Conservation (phyloP, 2,797 vertebrate genomes). For the Syngnathus acus region DNA sequence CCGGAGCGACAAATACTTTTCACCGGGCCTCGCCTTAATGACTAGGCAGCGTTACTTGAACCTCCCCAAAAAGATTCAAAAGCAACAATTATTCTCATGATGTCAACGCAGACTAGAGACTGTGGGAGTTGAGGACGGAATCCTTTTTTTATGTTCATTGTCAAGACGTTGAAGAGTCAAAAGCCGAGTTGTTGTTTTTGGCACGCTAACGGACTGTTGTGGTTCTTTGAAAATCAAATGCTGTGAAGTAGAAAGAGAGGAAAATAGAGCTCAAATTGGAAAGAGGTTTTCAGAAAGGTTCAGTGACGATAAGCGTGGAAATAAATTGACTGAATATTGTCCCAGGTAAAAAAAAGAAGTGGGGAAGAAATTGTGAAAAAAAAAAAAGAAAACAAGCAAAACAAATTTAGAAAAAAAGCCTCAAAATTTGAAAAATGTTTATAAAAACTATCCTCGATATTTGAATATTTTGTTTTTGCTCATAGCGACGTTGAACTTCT, state of each 20-base stretch:
- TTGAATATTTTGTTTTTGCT: background rate
- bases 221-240: background rate
- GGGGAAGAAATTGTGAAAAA: too few species aligned
- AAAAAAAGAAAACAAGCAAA: too few species aligned
- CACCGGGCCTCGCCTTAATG: background rate
- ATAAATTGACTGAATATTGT: too few species aligned
- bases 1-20: conserved; percentile 3
- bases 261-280: background rate
- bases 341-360: too few species aligned
- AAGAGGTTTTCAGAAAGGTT: background rate
- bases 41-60: background rate
- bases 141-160: background rate
- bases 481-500: background rate
- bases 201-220: background rate
- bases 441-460: background rate
- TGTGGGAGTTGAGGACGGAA: background rate
- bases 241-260: background rate
- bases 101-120: too few species aligned
- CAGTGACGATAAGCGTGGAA: background rate
- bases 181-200: background rate
- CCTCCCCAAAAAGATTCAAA: background rate
- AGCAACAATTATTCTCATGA: background rate
- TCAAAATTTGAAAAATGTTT: too few species aligned
- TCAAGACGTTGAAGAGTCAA: background rate
- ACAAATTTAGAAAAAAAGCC: too few species aligned